Conservation (phyloP, 2,797 vertebrate genomes). For the Triplophysa yarkandensis region DNA sequence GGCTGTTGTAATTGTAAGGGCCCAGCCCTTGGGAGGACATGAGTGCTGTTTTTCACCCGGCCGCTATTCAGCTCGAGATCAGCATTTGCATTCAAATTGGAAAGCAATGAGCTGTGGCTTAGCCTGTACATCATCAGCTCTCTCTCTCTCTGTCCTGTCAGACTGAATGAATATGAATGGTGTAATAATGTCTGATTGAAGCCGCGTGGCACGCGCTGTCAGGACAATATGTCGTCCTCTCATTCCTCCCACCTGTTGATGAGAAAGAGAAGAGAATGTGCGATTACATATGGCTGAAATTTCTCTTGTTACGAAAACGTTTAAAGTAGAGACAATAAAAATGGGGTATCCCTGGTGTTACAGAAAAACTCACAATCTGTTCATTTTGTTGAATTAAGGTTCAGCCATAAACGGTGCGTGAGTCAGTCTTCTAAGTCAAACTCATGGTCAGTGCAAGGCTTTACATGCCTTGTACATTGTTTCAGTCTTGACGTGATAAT, state of each 20-base stretch:
- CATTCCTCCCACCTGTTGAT: constrained; percentile 98
- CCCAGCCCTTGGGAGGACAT: constrained; percentile 89
- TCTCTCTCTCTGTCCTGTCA: constrained; percentile 81
- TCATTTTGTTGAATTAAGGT: neutral
- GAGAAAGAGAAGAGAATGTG: constrained; percentile 51
- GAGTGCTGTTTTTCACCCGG: constrained; percentile 93
- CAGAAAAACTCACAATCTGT: neutral
- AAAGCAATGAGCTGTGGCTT: constrained; percentile 99
- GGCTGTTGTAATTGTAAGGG: constrained; percentile 55
- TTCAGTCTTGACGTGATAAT: too few relatives aligned
- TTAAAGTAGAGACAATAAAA: too few relatives aligned
- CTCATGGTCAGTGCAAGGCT: neutral
- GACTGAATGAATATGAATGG: constrained; percentile 99
- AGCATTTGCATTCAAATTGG: constrained; percentile 99
- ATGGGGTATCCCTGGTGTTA: neutral
- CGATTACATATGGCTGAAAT: constrained; percentile 30
- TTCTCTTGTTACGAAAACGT: neutral
- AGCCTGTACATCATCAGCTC: constrained; percentile 95
- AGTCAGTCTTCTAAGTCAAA: neutral
- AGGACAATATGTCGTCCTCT: constrained; percentile 97
- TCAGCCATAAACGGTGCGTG: neutral
- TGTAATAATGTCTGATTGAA: constrained; percentile 99
- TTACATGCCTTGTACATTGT: neutral
- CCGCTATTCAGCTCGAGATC: constrained; percentile 55
- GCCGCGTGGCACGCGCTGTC: constrained; percentile 91